A percentile compares a stretch with the other conserved stretches of the same genome.
Evolutionary conservation across 2,113 vertebrate species (phyloP).

Genomic region (Bombycilla garrulus): DNA sequence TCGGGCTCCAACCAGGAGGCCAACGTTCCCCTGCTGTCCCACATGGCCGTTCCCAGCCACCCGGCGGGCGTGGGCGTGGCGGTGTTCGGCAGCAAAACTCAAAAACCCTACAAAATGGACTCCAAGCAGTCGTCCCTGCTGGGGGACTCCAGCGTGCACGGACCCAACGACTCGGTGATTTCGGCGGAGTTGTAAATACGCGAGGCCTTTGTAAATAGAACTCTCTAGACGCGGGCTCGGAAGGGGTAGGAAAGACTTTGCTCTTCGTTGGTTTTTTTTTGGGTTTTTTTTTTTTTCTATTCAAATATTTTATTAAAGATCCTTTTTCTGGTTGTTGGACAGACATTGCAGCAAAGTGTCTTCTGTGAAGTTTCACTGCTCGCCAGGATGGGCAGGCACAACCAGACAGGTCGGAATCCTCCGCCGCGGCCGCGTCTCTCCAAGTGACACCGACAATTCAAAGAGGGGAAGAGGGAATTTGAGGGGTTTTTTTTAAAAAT

Average conservation of each 20-base stretch:
- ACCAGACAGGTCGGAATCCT: neutral
- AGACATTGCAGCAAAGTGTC: conserved; percentile 72
- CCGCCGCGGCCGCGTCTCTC: neutral
- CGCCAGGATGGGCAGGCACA: conserved; percentile 50
- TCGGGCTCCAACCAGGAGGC: conserved; percentile 97
- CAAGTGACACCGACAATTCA: neutral
- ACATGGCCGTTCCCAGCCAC: conserved; percentile 84
- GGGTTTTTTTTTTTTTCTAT: conserved; percentile 70
- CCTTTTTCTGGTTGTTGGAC: conserved; percentile 62
- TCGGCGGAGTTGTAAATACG: conserved; percentile 87
- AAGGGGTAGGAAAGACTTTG: conserved; percentile 67
- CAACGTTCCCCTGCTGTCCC: conserved; percentile 93
- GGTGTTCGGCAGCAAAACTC: conserved; percentile 86
- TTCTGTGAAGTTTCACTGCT: conserved; percentile 80
- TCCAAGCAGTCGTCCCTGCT: conserved; percentile 87
- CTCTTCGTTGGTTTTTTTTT: conserved; percentile 50
- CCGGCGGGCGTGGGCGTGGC: conserved; percentile 76
- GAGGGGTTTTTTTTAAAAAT: neutral
- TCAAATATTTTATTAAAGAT: conserved; percentile 79
- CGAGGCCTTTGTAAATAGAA: conserved; percentile 68
- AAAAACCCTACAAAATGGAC: conserved; percentile 89
- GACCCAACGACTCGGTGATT: conserved; percentile 91
- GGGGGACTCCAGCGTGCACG: conserved; percentile 82
- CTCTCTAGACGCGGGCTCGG: conserved; percentile 58
- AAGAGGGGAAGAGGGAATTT: neutral